phyloP scores from a whole-genome alignment of 2,797 vertebrate species.

The Percopsis omiscomaycus region DNA sequence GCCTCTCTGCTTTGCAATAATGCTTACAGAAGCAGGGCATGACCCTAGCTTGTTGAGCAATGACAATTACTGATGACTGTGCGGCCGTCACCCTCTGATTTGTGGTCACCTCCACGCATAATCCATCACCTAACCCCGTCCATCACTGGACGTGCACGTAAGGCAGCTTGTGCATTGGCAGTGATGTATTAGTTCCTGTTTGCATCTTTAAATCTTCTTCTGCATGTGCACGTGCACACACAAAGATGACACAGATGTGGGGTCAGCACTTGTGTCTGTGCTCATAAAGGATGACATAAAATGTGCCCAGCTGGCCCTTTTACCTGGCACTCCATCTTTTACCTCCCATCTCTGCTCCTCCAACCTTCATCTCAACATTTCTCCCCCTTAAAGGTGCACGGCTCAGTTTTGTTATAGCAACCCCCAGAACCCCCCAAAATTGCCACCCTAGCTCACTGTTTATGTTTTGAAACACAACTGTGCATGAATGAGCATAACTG shows the following conservation, averaged over 20 bases:
- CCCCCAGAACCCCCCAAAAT: no score
- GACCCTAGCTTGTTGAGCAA: constrained; percentile 68
- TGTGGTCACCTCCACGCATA: constrained; percentile 44
- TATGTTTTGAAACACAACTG: no score
- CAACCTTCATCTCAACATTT: constrained; percentile 19
- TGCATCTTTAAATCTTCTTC: neutral
- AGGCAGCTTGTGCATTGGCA: no score
- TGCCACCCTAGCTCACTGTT: no score
- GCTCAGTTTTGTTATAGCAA: no score
- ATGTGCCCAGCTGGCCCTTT: constrained; percentile 26
- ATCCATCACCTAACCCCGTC: no score
- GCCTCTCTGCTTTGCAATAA: constrained; percentile 45
- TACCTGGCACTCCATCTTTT: neutral
- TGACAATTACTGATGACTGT: constrained; percentile 71
- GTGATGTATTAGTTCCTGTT: neutral
- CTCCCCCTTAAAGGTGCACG: neutral
- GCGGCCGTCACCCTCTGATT: constrained; percentile 49
- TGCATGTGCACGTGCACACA: constrained; percentile 5
- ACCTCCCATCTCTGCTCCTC: constrained; percentile 4
- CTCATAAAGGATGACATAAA: constrained; percentile 45
- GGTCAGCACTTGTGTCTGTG: constrained; percentile 66
- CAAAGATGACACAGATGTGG: constrained; percentile 55
- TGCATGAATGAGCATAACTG: no score
- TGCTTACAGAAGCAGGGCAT: constrained; percentile 69
- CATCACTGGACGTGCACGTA: no score